Base-by-base conservation (phyloP, 2,888 invertebrate genomes). In the Nemotelus nigrinus region DNA sequence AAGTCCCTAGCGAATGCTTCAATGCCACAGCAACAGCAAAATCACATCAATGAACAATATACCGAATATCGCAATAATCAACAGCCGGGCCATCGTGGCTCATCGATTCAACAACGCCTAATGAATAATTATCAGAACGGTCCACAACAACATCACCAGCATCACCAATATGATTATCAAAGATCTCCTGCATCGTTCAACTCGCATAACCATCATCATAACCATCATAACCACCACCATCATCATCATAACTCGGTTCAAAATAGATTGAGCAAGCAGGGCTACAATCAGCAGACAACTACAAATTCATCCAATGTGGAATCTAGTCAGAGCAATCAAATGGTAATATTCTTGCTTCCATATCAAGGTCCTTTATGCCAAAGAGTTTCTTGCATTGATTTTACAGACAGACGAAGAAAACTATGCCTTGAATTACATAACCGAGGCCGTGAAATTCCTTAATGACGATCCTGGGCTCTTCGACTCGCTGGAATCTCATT, bases 391-490 rank as follows among this genome's bases (percentile, higher is more conserved):
- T 63, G 7, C 25, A 10, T 67, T 55, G 25, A 77, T 47, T 41
- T 48, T 60, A 39, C 78, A 83, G 81, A 83, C 83, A 45, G 86
- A 86, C 64, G 85, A 86, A 81, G 85, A 85, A 79, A 85, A 83
- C 2, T 83, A 87, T 77, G 89, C 89, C 67, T 82, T 90, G 78
- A 86, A 87, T 76, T 91, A 93, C 86, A 87, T 94, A 84, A 90
- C 91, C 85, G 91, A 91, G 79, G 91, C 93, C 76, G 93, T 94
- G 88, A 90, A 91, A 83, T 92, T 92, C 84, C 89, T 94, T 83
- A 94, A 93, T 82, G 90, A 91, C 84, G 93, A 93, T 89, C 94
- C 94, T 70, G 94, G 94, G 82, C 92, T 92, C 84, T 94, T 93
- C 84, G 92, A 93, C 85, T 89, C 90, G 82, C 88, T 93, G 79